Conservation (phyloP, 2,888 invertebrate species). For the Dryadula phaetusa region DNA sequence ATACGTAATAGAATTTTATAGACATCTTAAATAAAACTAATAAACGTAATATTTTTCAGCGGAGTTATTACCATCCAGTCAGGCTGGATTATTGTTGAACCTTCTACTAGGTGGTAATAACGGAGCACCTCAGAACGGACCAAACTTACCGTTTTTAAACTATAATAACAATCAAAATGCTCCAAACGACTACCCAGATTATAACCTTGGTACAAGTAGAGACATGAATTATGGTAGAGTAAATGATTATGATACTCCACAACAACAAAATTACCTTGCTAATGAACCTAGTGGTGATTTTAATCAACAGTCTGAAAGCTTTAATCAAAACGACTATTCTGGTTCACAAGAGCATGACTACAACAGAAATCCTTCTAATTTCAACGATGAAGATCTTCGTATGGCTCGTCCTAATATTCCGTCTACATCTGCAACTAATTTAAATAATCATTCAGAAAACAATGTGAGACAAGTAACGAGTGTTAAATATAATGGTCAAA, state of each 20-base stretch:
- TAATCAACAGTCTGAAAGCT: conserved; percentile 1
- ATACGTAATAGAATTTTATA: no score
- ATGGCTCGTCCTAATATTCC: neutral
- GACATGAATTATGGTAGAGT: conserved; percentile 1
- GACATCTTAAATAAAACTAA: neutral
- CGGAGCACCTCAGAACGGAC: neutral
- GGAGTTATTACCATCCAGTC: neutral
- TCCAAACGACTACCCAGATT: conserved; percentile 20
- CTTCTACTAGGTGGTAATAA: conserved; percentile 18
- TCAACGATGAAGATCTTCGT: conserved; percentile 3
- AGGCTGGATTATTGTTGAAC: conserved; percentile 16
- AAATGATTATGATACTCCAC: conserved; percentile 7
- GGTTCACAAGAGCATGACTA: conserved; percentile 9
- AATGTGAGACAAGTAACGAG: conserved; percentile 5
- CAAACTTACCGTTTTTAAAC: conserved; percentile 17
- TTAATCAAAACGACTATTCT: conserved; percentile 14
- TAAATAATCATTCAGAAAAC: neutral
- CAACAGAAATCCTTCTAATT: neutral
- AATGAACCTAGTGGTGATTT: neutral
- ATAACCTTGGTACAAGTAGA: conserved; percentile 10
- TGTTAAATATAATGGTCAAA: neutral
- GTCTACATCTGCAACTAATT: neutral
- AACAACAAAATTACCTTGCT: conserved; percentile 7
- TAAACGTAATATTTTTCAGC: neutral
- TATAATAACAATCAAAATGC: conserved; percentile 11